Evolutionary conservation across 2,888 invertebrate species (phyloP), one percentile per base, ranked within the genome.

Genomic region (Acanthosepion esculentum): DNA sequence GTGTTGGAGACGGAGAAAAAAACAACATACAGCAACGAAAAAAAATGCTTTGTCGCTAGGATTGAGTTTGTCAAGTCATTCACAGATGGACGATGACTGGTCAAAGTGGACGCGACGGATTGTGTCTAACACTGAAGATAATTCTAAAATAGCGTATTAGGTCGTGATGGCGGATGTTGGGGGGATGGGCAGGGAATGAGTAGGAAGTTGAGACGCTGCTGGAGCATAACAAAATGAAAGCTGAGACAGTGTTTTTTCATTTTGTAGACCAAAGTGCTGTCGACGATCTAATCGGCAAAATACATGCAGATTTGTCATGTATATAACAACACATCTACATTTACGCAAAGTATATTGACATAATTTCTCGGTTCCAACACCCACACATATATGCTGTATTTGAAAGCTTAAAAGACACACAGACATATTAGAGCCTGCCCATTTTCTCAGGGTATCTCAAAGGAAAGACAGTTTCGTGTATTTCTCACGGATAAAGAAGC

Each of bases 81-180:
- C 78, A n/a, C 78, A 78, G 78, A 78, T 78, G 78, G n/a, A 78
- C 78, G 78, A 78, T 78, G 78, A 78, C 78, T 78, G n/a, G 78
- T 78, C 78, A 78, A 78, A 78, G 78, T 78, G 15, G 12, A 33
- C 10, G 15, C 2, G n/a, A 78, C n/a, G 78, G 78, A 78, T 78
- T n/a, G n/a, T 78, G 33, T 78, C 78, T 15, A 59, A 59, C 78
- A 15, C 12, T 18, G 78, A 8, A 15, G 78, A 78, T n/a, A n/a
- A n/a, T n/a, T n/a, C n/a, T 78, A 78, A 33, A 78, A 78, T n/a
- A 1, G 78, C n/a, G n/a, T 78, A n/a, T n/a, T 33, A 18, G n/a
- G n/a, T 78, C n/a, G 15, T n/a, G 59, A 59, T 59, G 59, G 23
- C 23, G 59, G 15, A 20, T 20, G 18, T 55, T 15, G 15, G 15